These are phyloP conservation scores for Aphidius gifuensis DNA, from an alignment of 1,140 invertebrate genomes.

Conservation along the genomic window DNA sequence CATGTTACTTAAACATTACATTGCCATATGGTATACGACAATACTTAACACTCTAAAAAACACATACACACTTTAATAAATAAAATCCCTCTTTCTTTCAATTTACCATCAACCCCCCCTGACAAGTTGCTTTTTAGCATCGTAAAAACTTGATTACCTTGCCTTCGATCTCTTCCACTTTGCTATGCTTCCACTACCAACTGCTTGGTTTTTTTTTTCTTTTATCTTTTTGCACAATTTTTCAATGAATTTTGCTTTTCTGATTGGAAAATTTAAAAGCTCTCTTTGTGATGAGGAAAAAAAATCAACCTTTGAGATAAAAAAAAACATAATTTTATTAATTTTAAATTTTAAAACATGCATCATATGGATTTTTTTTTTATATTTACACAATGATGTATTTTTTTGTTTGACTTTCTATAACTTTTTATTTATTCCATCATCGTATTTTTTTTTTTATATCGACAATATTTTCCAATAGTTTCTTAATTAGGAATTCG, in stretches of 20 bases:
- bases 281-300: not conserved
- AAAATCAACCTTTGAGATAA: not conserved
- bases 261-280: constrained; percentile 17
- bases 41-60: too few species aligned
- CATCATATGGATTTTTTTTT: not conserved
- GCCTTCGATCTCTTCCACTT: constrained; percentile 9
- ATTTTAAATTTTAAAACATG: not conserved
- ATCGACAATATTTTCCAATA: not conserved
- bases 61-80: too few species aligned
- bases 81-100: too few species aligned
- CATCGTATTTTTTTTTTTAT: not conserved
- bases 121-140: constrained; percentile 5
- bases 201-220: not conserved
- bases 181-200: not conserved
- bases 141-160: constrained; percentile 14
- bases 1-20: too few species aligned
- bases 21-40: too few species aligned
- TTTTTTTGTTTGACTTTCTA: not conserved
- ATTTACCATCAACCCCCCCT: too few species aligned
- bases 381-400: not conserved
- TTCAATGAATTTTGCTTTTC: constrained; percentile 1
- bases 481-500: constrained; percentile 20
- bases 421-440: constrained; percentile 7
- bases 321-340: not conserved
- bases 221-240: constrained; percentile 4